Base-by-base conservation (phyloP, 1,140 invertebrate species). In the Phymorhynchus buccinoides region DNA sequence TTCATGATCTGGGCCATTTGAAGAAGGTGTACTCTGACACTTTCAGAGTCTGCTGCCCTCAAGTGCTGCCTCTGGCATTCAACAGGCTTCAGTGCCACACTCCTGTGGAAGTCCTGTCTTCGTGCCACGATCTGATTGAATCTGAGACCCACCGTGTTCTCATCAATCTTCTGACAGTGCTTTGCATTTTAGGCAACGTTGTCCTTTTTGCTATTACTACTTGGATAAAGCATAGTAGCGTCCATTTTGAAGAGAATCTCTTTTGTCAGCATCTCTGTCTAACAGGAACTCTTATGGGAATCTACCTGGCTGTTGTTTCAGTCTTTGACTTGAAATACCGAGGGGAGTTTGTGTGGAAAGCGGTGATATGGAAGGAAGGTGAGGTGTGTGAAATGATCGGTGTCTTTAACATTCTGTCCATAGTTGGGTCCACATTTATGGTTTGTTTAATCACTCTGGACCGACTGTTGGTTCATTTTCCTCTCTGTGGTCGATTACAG, bases 361-460 rank as follows among this genome's bases (percentile, higher is more conserved):
- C 42, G 16, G 1, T 27, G 9, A n/a, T 32, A 16, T 80, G 79
- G 79, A 80, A 30, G 14, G n/a, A 80, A 14, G 56, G 79, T 18
- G 30, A 1, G 35, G 42, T 27, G 4, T 80, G 79, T 41, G 44
- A 52, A 44, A 4, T 88, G 32, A 88, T 90, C 14, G 91, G 91
- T n/a, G 83, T 90, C 41, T 56, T 91, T n/a, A 84, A 90, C 14
- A 87, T 87, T 3, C 41, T 90, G 14, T 90, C 90, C 35, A 87
- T 80, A n/a, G 88, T 90, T 79, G 87, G 85, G 37, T 91, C 90
- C 0, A 86, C 88, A 12, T 83, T 88, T 37, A 89, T 90, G 75
- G 82, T 91, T 27, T 86, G 86, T 41, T 42, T 90, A 0, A 90
- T 91, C 79, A 89, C 91, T 2, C 22, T 90, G 14, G 91, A 91